Evolutionary conservation across 2,888 invertebrate genomes (phyloP).

Genomic region (Unio pictorum): DNA sequence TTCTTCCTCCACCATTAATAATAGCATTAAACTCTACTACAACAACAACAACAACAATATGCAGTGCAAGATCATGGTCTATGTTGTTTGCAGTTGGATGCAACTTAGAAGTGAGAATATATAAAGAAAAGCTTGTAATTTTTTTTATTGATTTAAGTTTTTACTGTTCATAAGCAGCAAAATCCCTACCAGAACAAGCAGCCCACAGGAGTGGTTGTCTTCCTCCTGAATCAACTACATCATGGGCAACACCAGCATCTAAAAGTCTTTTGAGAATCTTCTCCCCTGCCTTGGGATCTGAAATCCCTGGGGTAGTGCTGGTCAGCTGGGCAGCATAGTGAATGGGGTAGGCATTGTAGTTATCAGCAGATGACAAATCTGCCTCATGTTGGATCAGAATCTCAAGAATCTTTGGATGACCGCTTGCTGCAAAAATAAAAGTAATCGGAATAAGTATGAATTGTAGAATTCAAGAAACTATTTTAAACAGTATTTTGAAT

Average conservation of each 20-base stretch:
- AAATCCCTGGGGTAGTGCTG: slow-evolving; percentile 77
- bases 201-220: slow-evolving; percentile 97
- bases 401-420: slow-evolving; percentile 90
- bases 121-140: too few relatives aligned
- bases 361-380: slow-evolving; percentile 89
- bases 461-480: too few relatives aligned
- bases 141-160: too few relatives aligned
- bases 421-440: slow-evolving; percentile 79
- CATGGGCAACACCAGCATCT: slow-evolving; percentile 82
- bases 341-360: slow-evolving; percentile 94
- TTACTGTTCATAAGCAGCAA: too few relatives aligned
- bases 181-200: slow-evolving; percentile 86
- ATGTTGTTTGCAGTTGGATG: too few relatives aligned
- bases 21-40: too few relatives aligned
- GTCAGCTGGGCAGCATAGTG: slow-evolving; percentile 99
- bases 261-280: slow-evolving; percentile 86
- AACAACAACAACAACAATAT: too few relatives aligned
- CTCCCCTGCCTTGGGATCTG: slow-evolving; percentile 75
- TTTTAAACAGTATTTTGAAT: too few relatives aligned
- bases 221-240: slow-evolving; percentile 91
- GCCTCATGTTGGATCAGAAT: slow-evolving; percentile 88
- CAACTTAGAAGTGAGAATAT: too few relatives aligned
- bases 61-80: too few relatives aligned
- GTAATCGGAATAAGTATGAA: too few relatives aligned
- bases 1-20: too few relatives aligned